Percentiles rank a stretch among this genome's conserved stretches.
phyloP scores from a whole-genome alignment of 1,140 invertebrate genomes.

The Drosophila aff. region DNA sequence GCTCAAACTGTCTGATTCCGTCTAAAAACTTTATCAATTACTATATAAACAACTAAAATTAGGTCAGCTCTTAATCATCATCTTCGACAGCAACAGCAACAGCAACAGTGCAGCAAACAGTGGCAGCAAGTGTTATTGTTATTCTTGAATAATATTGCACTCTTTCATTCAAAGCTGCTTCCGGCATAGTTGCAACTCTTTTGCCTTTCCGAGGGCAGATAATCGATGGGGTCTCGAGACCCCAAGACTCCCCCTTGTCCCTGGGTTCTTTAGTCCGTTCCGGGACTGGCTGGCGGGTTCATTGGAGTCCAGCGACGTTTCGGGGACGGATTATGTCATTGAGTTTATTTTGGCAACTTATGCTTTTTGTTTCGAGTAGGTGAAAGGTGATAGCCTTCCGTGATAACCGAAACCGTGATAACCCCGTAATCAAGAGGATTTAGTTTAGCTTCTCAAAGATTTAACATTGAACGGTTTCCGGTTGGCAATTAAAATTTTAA shows the following conservation, averaged over 20 bases:
- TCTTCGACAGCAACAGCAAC: background rate
- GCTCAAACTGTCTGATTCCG: conserved; percentile 22
- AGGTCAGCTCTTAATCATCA: conserved; percentile 69
- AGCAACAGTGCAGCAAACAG: conserved; percentile 1
- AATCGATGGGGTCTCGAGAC: conserved; percentile 25
- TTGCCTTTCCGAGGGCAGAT: conserved; percentile 30
- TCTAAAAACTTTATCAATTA: conserved; percentile 24
- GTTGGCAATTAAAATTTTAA: conserved; percentile 48
- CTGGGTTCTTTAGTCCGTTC: conserved; percentile 14
- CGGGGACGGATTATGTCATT: conserved; percentile 36
- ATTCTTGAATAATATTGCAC: conserved; percentile 49
- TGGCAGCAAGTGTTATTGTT: conserved; percentile 34
- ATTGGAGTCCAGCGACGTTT: conserved; percentile 8
- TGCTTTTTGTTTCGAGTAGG: background rate
- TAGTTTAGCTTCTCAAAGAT: conserved; percentile 1
- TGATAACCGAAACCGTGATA: conserved; percentile 49
- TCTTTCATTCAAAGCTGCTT: conserved; percentile 22
- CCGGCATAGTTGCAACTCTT: conserved; percentile 57
- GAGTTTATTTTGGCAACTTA: conserved; percentile 48
- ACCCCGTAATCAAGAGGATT: conserved; percentile 44
- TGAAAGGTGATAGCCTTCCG: conserved; percentile 42
- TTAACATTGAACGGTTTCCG: conserved; percentile 68
- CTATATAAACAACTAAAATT: conserved; percentile 41
- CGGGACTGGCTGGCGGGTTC: conserved; percentile 13
- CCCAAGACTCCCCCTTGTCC: conserved; percentile 2